These are phyloP conservation scores for Belonocnema kinseyi DNA, from an alignment of 1,140 invertebrate species.

Conservation along the genomic window DNA sequence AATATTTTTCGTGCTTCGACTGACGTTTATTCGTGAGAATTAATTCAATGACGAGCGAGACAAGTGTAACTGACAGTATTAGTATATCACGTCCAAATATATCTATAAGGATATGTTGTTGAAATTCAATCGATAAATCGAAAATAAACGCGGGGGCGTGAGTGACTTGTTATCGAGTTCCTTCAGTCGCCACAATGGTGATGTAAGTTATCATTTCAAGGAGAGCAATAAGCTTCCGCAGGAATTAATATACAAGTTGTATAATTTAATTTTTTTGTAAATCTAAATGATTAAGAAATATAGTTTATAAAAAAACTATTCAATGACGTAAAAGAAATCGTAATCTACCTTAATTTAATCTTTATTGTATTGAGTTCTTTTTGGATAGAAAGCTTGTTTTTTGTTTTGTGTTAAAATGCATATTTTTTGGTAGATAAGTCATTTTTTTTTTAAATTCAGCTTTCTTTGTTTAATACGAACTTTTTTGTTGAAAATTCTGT, in stretches of 20 bases:
- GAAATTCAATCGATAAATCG: constrained; percentile 21
- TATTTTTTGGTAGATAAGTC: no score
- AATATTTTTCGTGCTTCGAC: background rate
- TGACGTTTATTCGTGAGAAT: background rate
- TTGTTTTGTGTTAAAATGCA: no score
- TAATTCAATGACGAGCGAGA: background rate
- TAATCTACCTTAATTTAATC: no score
- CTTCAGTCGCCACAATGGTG: background rate
- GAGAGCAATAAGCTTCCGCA: background rate
- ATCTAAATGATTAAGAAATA: background rate
- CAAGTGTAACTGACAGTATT: background rate
- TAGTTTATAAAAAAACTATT: background rate
- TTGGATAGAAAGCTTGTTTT: no score
- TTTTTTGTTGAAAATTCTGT: no score
- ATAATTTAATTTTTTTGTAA: constrained; percentile 9
- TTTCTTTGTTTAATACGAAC: no score
- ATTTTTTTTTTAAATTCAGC: no score
- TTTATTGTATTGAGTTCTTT: no score
- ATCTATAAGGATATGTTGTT: constrained; percentile 14
- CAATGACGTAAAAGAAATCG: no score
- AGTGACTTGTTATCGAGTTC: constrained; percentile 1
- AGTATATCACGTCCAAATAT: background rate
- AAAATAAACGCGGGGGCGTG: constrained; percentile 12
- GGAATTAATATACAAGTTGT: background rate
- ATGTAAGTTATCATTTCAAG: constrained; percentile 15